These are phyloP conservation scores for Hypomesus transpacificus DNA, from an alignment of 2,113 vertebrate genomes.

Conservation along the genomic window DNA sequence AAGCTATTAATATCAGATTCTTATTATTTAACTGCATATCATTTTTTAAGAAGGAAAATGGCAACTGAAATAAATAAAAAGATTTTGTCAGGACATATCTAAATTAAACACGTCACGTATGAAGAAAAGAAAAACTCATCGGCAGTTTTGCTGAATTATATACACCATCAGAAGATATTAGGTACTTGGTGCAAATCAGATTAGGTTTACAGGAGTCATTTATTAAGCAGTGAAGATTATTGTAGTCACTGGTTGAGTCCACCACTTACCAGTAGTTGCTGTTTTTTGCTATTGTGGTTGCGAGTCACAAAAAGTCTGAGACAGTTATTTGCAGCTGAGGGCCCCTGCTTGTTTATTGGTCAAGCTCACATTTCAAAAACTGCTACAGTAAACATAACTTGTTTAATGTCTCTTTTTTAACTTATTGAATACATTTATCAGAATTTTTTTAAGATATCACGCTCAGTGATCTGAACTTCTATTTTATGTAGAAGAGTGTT, in stretches of 20 bases:
- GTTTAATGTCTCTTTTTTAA: slow-evolving; percentile 40
- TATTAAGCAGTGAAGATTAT: slow-evolving; percentile 55
- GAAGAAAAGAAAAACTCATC: slow-evolving; percentile 36
- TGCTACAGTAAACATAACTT: slow-evolving; percentile 25
- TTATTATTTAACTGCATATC: slow-evolving; percentile 68
- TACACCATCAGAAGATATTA: slow-evolving; percentile 71
- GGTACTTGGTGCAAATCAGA: slow-evolving; percentile 87
- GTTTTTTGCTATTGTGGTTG: slow-evolving; percentile 74
- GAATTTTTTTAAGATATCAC: not conserved
- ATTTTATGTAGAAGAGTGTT: slow-evolving; percentile 28
- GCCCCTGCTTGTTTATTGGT: slow-evolving; percentile 71
- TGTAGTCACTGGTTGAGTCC: slow-evolving; percentile 81
- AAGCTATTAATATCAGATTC: slow-evolving; percentile 55
- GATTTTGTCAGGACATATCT: slow-evolving; percentile 78
- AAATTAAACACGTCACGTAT: slow-evolving; percentile 64
- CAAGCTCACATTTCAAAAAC: slow-evolving; percentile 69
- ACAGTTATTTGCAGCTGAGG: slow-evolving; percentile 63
- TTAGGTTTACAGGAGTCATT: slow-evolving; percentile 73
- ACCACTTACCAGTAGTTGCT: slow-evolving; percentile 85
- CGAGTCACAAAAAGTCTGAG: slow-evolving; percentile 72
- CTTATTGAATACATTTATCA: slow-evolving; percentile 32
- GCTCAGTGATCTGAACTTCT: slow-evolving; percentile 17
- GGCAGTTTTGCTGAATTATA: slow-evolving; percentile 50
- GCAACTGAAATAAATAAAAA: slow-evolving; percentile 59
- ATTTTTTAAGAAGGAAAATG: slow-evolving; percentile 58